Evolutionary conservation across 2,113 vertebrate species (phyloP), one percentile per base, ranked within the genome.

Genomic region (Hippolais icterina): DNA sequence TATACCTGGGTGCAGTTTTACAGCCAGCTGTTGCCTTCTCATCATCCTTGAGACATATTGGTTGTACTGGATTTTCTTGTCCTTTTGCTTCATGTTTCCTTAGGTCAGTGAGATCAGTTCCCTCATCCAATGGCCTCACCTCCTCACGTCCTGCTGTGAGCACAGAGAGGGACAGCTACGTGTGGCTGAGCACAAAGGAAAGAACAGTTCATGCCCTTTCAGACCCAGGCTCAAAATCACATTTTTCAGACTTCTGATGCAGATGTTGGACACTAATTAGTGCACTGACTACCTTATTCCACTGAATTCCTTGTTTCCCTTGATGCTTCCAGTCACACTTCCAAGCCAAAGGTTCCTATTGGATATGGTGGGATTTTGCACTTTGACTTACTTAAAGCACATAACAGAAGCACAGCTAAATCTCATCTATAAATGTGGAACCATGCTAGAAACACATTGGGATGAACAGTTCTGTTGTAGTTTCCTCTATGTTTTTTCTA

Each of bases 401-500:
- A 2, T 69, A 57, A 49, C 14, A 93, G 72, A 72, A 93, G 49
- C 39, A 54, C 50, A 70, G 19, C 39, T 39, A 87, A 61, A 27
- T 72, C 53, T 85, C 54, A 31, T 39, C 54, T 76, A 9, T 53
- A 69, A 89, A 39, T 0, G 0, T 37, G 28, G 29, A 79, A 53
- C 35, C 22, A 37, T 68, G 20, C 41, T 61, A 15, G 15, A 85
- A 87, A 49, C 35, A 60, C 77, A 42, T 47, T 37, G 64, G 15
- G 52, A 69, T 5, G 5, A 90, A 57, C 14, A 41, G 16, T 46
- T 91, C 69, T 83, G 27, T n/a, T 83, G 41, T 13, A 28, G 72
- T 78, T 83, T 71, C 52, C 23, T 86, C 17, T n/a, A n/a, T n/a
- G n/a, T 90, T 75, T 83, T 47, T 85, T 89, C n/a, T n/a, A 35